Evolutionary conservation across 2,113 vertebrate genomes (phyloP), one percentile per base, ranked within the genome.

Genomic region (Melanostigma gelatinosum): DNA sequence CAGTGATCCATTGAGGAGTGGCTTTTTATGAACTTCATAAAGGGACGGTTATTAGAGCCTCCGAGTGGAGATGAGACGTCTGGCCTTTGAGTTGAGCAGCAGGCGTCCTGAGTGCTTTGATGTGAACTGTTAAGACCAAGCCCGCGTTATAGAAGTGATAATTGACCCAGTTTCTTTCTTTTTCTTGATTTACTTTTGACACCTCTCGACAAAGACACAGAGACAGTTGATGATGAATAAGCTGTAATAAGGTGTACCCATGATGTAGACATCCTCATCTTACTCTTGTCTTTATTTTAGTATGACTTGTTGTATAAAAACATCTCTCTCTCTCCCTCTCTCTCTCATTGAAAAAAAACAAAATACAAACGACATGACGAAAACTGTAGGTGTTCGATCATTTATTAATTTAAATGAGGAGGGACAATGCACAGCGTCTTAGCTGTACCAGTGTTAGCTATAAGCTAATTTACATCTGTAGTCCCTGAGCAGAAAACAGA

Each of bases 11-110:
- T 73, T 63, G 76, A 91, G 85, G 88, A 88, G 80, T 76, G 86
- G 89, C 79, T 61, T 88, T 34, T 87, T 82, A 77, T 91, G 87
- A 87, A 91, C 86, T 90, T 93, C 83, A 86, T 88, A 83, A 90
- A 91, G 85, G 68, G 61, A 66, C 68, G 62, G 71, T 88, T 91
- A 90, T 90, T 88, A 91, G 81, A 82, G 75, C 70, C 11, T 84
- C 83, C 78, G 87, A 84, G 86, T 77, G 78, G 73, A 88, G 89
- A 91, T 85, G 84, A 80, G 70, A 82, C 77, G 75, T 63, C 84
- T 87, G 86, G 72, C 75, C 85, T 88, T 88, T 88, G 89, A 89
- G 76, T 87, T 88, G 68, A 89, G 61, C 90, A 86, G 90, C 86
- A 58, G 89, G 92, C 80, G 85, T 84, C 83, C 84, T 13, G 29